Evolutionary conservation across 2,797 vertebrate genomes (phyloP), one percentile per base, ranked within the genome.

Genomic region (Sebastiscus albofasciatus): DNA sequence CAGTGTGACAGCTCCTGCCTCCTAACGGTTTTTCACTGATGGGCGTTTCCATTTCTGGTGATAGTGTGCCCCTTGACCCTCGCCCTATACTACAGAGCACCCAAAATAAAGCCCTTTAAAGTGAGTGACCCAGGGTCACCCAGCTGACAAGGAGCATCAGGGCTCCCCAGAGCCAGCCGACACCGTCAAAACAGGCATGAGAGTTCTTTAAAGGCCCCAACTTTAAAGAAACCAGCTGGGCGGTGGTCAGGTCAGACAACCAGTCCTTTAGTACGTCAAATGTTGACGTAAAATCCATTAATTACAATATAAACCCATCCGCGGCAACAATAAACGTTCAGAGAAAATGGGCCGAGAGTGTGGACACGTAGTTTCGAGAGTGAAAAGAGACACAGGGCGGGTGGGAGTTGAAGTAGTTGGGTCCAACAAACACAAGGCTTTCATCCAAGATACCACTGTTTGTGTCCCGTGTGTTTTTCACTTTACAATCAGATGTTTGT

Each of bases 101-200:
- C 84, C 76, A 80, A 92, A 94, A 93, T 93, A 93, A 89, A 90
- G 34, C 55, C 49, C 67, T 89, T 87, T 81, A 83, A 90, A 90
- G 75, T 71, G 58, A 71, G 14, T 49, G 82, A 89, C 89, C 72
- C 13, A 0, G 61, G 85, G 83, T 90, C 85, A 74, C 8, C 24
- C n/a, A 61, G 74, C 14, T 69, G 67, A 39, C 54, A 11, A n/a
- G 67, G 27, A 55, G 42, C 52, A 66, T 22, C 64, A 2, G 49
- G 27, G 67, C 54, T 73, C 52, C 61, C 12, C 12, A 39, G 36
- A 39, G 36, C 36, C 36, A 39, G 36, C 36, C 36, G 36, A 39
- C 80, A 59, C 26, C 16, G 13, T 84, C 75, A 77, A 80, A 79
- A 79, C 86, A 81, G 75, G 58, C 77, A n/a, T 2, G 22, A 62